Percentiles rank a stretch among this genome's conserved stretches.
Conservation (phyloP, 2,797 vertebrate genomes). For the Bovichtus variegatus region DNA sequence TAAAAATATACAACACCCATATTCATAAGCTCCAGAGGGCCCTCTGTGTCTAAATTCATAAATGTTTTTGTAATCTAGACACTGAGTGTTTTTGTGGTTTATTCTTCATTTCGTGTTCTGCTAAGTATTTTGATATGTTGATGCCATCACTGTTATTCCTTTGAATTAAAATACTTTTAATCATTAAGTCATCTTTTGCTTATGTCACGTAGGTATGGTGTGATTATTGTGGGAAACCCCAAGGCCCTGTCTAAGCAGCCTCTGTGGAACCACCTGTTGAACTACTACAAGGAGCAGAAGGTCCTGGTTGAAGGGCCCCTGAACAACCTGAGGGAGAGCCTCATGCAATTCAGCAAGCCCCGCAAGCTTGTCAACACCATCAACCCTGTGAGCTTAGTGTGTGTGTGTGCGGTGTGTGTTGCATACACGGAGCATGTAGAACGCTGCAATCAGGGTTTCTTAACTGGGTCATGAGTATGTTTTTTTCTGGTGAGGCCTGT, state of each 20-base stretch:
- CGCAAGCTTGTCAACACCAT: conserved; percentile 96
- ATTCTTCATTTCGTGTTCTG: background rate
- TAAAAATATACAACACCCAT: conserved; percentile 41
- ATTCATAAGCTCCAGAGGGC: background rate
- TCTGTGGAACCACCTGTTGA: conserved; percentile 95
- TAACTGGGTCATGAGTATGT: conserved; percentile 23
- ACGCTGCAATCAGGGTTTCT: conserved; percentile 18
- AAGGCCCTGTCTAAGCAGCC: conserved; percentile 97
- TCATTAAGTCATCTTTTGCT: background rate
- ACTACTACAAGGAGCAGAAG: conserved; percentile 98
- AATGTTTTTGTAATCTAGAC: background rate
- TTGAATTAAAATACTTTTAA: too few relatives aligned
- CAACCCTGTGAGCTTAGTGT: conserved; percentile 89
- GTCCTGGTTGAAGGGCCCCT: conserved; percentile 96
- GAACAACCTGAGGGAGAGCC: conserved; percentile 95
- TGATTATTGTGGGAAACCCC: conserved; percentile 96
- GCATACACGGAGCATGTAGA: background rate
- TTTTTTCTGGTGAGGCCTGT: background rate
- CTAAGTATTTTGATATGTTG: background rate
- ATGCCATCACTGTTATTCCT: background rate
- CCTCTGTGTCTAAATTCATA: background rate
- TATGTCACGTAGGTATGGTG: conserved; percentile 88
- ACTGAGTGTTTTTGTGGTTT: background rate
- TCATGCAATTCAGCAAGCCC: conserved; percentile 98
- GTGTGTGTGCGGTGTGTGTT: background rate